Evolutionary conservation across 2,888 invertebrate genomes (phyloP), one percentile per base, ranked within the genome.

Genomic region (Steinernema hermaphroditum): DNA sequence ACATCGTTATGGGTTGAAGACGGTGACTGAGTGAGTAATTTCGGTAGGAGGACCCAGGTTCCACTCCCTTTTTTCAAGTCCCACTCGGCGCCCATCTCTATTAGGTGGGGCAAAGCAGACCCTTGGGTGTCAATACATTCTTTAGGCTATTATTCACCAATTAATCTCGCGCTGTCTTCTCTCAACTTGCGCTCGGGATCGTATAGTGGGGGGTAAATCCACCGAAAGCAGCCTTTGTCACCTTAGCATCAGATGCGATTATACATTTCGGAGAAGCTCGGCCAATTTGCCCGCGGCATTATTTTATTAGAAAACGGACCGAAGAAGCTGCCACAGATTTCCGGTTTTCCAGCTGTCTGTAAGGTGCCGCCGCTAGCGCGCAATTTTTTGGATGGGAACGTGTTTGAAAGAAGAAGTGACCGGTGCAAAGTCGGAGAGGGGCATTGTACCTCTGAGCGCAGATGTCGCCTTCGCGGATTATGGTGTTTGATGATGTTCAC

Each of bases 301-400:
- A 12, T 62, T 62, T 62, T 62, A 62, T 24, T 24, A 29, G 62
- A 32, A 29, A 62, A 62, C 24, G 62, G 62, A 62, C 62, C 62
- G n/a, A 62, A 29, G 54, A 62, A 62, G 62, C 32, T 62, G 62
- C 62, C 62, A 27, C 12, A 32, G 27, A 62, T 62, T 62, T 62
- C 62, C 32, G 62, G 62, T 62, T 62, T 62, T 62, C 62, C 62
- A 62, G 62, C 6, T 14, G 32, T 46, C 16, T 16, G 16, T 46
- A 46, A 46, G 46, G 46, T 46, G 46, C 46, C 46, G 62, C 27
- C 27, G 62, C 32, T 62, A 8, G 62, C 62, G 62, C 62, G 62
- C 62, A 19, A 54, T 62, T 62, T 62, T 62, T 62, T 62, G 29
- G 32, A 29, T 32, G 62, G 27, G 62, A 62, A 62, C 62, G 62